These are phyloP conservation scores for Plestiodon gilberti DNA, from an alignment of 2,113 vertebrate genomes.

Conservation along the genomic window DNA sequence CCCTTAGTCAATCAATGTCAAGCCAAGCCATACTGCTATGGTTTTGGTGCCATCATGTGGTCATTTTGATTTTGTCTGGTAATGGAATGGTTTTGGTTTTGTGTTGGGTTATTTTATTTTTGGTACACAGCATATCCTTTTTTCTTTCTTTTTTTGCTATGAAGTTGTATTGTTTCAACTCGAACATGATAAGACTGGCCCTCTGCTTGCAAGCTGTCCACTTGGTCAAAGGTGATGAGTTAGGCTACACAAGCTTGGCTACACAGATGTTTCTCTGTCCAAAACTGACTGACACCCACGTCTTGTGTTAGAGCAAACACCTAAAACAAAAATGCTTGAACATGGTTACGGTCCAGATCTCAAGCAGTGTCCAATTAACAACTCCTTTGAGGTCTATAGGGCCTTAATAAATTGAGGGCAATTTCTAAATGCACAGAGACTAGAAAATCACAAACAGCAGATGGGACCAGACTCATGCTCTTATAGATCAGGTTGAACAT, in stretches of 20 bases:
- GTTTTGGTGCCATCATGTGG: slow-evolving; percentile 63
- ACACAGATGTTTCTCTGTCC: neutral
- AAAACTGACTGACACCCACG: neutral
- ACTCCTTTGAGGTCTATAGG: neutral
- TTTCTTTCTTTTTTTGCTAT: neutral
- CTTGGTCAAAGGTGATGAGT: too few species aligned
- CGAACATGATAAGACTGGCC: neutral
- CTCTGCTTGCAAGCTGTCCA: neutral
- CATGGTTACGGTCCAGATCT: neutral
- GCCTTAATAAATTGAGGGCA: neutral
- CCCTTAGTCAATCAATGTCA: neutral
- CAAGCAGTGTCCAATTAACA: neutral
- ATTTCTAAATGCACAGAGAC: neutral
- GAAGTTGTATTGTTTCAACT: neutral
- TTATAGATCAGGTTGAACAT: too few species aligned
- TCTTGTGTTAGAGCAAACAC: neutral
- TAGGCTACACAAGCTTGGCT: neutral
- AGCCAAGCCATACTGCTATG: neutral
- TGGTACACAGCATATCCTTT: too few species aligned
- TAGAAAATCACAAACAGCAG: neutral
- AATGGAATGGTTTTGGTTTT: neutral
- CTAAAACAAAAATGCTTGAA: neutral
- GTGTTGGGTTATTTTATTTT: neutral
- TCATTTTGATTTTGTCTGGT: neutral
- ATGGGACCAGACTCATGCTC: neutral